These are phyloP conservation scores for Neoascia interrupta DNA, from an alignment of 2,888 invertebrate genomes.

Conservation along the genomic window DNA sequence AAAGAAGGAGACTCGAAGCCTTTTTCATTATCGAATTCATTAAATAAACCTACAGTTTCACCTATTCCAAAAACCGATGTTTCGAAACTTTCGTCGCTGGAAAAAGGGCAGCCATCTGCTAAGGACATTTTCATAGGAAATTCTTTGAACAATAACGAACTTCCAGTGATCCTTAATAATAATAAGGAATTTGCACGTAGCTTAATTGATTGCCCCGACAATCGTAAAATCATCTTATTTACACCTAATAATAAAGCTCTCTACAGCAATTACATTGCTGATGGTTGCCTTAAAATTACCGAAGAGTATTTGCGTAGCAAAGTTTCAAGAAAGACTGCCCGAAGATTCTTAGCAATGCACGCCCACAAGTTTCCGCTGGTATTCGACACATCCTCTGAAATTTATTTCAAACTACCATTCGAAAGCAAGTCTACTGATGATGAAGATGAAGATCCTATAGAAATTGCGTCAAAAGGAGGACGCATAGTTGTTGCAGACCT, in stretches of 20 bases:
- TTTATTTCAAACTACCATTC: slow-evolving; percentile 75
- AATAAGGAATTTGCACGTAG: neutral
- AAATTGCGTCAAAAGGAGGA: too few relatives aligned
- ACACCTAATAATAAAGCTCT: neutral
- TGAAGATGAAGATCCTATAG: slow-evolving; percentile 46
- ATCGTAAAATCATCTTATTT: slow-evolving; percentile 17
- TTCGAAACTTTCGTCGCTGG: too few relatives aligned
- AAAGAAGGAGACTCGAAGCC: too few relatives aligned
- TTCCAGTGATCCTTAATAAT: too few relatives aligned
- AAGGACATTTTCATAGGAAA: too few relatives aligned
- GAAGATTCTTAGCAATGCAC: slow-evolving; percentile 74
- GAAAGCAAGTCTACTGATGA: slow-evolving; percentile 13
- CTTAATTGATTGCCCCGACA: neutral
- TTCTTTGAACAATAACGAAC: too few relatives aligned
- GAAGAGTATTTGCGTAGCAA: slow-evolving; percentile 71
- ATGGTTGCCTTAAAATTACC: slow-evolving; percentile 72
- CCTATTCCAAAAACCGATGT: slow-evolving; percentile 11
- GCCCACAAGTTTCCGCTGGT: slow-evolving; percentile 70
- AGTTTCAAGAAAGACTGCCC: slow-evolving; percentile 73
- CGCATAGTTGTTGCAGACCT: too few relatives aligned
- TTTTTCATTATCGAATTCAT: slow-evolving; percentile 26
- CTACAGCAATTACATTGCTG: neutral
- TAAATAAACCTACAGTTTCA: neutral
- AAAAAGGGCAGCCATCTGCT: too few relatives aligned
- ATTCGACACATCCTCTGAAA: slow-evolving; percentile 73